Evolutionary conservation across 2,797 vertebrate genomes (phyloP), one percentile per base, ranked within the genome.

Genomic region (Enteromius thamalakanensis): DNA sequence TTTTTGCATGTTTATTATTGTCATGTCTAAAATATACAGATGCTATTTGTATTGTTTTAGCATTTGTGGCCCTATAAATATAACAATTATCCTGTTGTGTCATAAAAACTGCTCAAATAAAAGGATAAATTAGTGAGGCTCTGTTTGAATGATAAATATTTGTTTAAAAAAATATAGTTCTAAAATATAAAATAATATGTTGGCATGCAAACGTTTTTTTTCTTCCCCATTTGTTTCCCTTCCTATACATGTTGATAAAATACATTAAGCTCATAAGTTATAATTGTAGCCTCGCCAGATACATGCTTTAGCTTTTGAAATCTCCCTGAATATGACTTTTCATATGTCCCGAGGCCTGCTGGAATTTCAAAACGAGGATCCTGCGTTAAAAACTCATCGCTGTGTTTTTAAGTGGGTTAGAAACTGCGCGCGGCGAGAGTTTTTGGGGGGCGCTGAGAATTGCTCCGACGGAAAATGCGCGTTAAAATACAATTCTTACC

Each of bases 401-500:
- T n/a, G 42, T n/a, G 26, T 67, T 82, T 45, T 74, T 32, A 49
- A 74, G 80, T 74, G 45, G 55, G 42, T 74, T 17, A 64, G 29
- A 64, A 32, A 58, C 67, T 80, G 53, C n/a, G 26, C 23, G 68
- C 17, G 42, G 34, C 42, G 11, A 10, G 26, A 49, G 42, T 55
- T 65, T 10, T 49, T 2, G 10, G 11, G 10, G 11, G 6, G 19
- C 51, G 70, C 47, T 53, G 15, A 32, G 8, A 64, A 47, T 64
- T 5, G 6, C 76, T 37, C 26, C 6, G 58, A 14, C 49, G 8
- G 1, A 8, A 49, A 77, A 23, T 3, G n/a, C 26, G 37, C 51
- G 19, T 15, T 23, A 26, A 32, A 60, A 78, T 1, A 1, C 15
- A 26, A 65, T 9, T 80, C 92, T 97, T 96, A 99, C 98, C 96